Evolutionary conservation across 2,113 vertebrate genomes (phyloP).

Genomic region (Phrynosoma blainvillii): DNA sequence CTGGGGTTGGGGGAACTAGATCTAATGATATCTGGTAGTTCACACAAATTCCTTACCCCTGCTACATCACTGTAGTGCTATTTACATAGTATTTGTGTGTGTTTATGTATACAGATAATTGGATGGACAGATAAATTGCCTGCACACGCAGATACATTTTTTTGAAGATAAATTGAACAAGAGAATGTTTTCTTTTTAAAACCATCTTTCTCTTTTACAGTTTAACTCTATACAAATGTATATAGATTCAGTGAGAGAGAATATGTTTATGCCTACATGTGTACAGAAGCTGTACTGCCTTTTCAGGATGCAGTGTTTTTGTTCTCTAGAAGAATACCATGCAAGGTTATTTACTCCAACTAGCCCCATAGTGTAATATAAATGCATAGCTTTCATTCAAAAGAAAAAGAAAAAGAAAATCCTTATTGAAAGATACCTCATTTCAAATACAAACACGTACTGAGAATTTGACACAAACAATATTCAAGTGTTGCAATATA

Average conservation of each 20-base stretch:
- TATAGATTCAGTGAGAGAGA: neutral
- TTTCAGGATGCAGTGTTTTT: neutral
- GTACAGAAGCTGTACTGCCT: neutral
- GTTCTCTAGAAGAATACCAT: neutral
- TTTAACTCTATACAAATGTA: neutral
- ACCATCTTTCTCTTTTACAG: neutral
- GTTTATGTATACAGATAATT: too few species aligned
- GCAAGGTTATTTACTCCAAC: neutral
- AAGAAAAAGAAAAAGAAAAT: constrained; percentile 20
- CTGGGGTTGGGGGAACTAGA: too few species aligned
- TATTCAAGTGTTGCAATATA: constrained; percentile 35
- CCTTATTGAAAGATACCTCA: constrained; percentile 40
- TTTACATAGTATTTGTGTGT: too few species aligned
- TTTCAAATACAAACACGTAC: constrained; percentile 34
- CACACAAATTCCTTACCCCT: too few species aligned
- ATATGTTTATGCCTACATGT: neutral
- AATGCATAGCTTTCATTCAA: constrained; percentile 22
- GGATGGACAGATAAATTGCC: too few species aligned
- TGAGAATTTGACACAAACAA: constrained; percentile 39
- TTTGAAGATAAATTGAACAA: neutral
- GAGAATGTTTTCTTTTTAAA: neutral
- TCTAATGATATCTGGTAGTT: too few species aligned
- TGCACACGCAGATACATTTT: neutral
- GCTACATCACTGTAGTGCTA: too few species aligned
- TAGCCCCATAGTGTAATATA: constrained; percentile 31